Conservation (phyloP, 1,140 invertebrate species). For the Calephelis virginiensis region DNA sequence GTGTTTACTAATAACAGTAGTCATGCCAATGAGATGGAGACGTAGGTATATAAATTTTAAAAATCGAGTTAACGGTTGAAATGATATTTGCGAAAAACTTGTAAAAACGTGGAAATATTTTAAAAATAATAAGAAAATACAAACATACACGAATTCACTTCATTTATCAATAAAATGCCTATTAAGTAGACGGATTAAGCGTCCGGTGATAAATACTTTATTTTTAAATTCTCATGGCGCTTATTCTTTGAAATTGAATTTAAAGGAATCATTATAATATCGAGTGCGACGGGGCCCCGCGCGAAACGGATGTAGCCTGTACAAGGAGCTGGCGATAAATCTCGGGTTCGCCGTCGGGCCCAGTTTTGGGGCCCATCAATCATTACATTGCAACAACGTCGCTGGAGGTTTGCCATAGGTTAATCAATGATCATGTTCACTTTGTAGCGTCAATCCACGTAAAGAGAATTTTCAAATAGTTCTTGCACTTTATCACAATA, state of each 20-base stretch:
- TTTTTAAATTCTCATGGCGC: neutral
- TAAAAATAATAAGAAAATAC: too few species aligned
- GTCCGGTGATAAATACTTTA: too few species aligned
- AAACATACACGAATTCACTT: too few species aligned
- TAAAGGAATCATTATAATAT: constrained; percentile 8
- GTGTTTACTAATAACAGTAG: too few species aligned
- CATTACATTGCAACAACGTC: constrained; percentile 55
- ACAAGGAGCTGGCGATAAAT: constrained; percentile 63
- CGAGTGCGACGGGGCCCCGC: constrained; percentile 13
- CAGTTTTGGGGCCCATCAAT: constrained; percentile 69
- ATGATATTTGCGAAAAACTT: too few species aligned
- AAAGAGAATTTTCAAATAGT: neutral
- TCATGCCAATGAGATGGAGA: too few species aligned
- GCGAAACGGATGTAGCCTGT: constrained; percentile 52
- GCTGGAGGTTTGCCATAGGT: constrained; percentile 53
- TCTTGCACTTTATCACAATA: constrained; percentile 6
- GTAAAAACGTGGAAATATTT: too few species aligned
- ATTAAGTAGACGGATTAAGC: too few species aligned
- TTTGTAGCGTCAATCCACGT: neutral
- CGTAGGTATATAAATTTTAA: too few species aligned
- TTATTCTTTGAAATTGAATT: constrained; percentile 8
- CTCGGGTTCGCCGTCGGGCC: constrained; percentile 60
- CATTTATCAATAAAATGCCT: too few species aligned
- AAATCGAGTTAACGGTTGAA: too few species aligned
- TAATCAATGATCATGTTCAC: constrained; percentile 24